phyloP scores from a whole-genome alignment of 1,140 invertebrate species.

The Dreissena rostriformis region DNA sequence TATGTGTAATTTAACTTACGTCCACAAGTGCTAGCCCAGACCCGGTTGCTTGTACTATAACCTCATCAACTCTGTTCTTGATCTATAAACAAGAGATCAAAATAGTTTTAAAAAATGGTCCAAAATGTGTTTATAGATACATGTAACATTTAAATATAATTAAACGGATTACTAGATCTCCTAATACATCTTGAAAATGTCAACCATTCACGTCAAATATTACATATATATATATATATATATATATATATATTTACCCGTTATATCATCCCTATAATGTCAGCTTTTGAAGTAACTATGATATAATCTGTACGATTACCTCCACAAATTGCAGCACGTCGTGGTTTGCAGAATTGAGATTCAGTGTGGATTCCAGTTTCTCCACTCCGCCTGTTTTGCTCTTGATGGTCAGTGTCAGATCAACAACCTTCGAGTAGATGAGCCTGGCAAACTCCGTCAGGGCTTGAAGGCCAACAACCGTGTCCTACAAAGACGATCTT shows the following conservation, averaged over 20 bases:
- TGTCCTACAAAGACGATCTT: slow-evolving; percentile 50
- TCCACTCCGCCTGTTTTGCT: neutral
- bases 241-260: no score
- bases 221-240: no score
- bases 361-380: neutral
- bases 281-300: no score
- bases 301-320: neutral
- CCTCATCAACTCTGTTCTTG: neutral
- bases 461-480: slow-evolving; percentile 53
- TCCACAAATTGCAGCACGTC: slow-evolving; percentile 28
- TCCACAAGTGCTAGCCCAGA: slow-evolving; percentile 24
- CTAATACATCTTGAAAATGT: no score
- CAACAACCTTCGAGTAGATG: slow-evolving; percentile 25
- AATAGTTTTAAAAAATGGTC: no score
- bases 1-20: slow-evolving; percentile 5
- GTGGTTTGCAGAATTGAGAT: slow-evolving; percentile 17
- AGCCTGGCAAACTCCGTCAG: slow-evolving; percentile 47
- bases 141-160: no score
- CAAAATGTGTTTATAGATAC: no score
- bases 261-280: no score
- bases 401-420: slow-evolving; percentile 7
- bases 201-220: no score
- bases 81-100: neutral
- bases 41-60: slow-evolving; percentile 12
- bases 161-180: no score